Conservation (phyloP, 2,113 vertebrate genomes). For the Oreamnos americanus region DNA sequence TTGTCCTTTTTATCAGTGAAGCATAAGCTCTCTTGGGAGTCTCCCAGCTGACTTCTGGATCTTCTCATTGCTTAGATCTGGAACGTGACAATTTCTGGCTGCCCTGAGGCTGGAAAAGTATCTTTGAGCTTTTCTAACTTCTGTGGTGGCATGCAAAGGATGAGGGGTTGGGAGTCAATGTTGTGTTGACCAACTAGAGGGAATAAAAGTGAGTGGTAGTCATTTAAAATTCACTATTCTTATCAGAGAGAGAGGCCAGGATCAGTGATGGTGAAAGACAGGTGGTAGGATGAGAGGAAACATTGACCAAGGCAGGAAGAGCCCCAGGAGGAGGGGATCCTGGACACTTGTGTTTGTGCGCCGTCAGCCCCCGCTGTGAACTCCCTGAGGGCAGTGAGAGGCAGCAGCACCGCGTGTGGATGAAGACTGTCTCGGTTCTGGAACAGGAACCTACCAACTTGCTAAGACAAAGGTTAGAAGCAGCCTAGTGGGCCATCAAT, state of each 20-base stretch:
- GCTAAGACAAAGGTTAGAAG: not conserved
- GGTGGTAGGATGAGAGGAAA: not conserved
- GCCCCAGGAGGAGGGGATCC: not conserved
- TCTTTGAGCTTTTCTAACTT: not conserved
- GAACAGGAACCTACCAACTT: not conserved
- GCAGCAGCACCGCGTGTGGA: not conserved
- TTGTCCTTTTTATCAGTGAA: conserved; percentile 1
- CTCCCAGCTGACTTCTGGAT: not conserved
- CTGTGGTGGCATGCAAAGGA: not conserved
- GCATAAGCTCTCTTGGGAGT: not conserved
- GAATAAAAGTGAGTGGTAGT: not conserved
- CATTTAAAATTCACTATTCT: not conserved
- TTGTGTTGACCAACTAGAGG: not conserved
- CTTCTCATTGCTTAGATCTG: not conserved
- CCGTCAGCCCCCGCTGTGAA: not conserved
- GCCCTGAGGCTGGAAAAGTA: not conserved
- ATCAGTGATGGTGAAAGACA: not conserved
- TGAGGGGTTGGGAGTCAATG: not conserved
- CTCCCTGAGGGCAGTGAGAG: not conserved
- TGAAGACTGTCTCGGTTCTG: not conserved
- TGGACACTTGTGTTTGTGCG: not conserved
- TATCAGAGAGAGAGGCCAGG: not conserved
- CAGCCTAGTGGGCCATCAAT: not conserved
- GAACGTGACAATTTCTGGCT: not conserved
- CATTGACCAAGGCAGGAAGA: not conserved